Evolutionary conservation across 2,888 invertebrate species (phyloP).

Genomic region (Drosophila setosimentum): DNA sequence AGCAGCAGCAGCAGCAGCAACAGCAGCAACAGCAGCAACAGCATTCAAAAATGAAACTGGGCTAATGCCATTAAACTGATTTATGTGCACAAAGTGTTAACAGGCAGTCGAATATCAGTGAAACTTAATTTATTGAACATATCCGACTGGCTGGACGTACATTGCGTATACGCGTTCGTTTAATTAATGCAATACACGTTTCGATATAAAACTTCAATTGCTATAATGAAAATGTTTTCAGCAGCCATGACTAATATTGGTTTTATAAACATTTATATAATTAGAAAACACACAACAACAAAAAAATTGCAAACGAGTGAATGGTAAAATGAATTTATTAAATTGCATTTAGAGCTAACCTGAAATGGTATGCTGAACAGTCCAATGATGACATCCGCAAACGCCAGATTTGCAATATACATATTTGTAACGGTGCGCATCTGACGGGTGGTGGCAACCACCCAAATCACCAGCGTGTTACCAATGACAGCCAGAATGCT

Average conservation of each 20-base stretch:
- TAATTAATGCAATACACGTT: conserved; percentile 46
- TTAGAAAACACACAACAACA: conserved; percentile 31
- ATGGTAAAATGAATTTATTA: conserved; percentile 23
- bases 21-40: conserved; percentile 7
- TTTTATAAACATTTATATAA: conserved; percentile 44
- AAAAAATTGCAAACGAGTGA: conserved; percentile 12
- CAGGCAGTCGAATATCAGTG: conserved; percentile 45
- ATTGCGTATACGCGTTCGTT: conserved; percentile 58
- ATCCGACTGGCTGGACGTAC: conserved; percentile 7
- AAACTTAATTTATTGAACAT: conserved; percentile 60
- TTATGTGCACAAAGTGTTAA: conserved; percentile 69
- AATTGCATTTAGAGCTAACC: conserved; percentile 83
- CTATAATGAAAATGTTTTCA: conserved; percentile 40
- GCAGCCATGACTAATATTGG: conserved; percentile 22
- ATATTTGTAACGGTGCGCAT: conserved; percentile 95
- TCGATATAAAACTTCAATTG: conserved; percentile 40
- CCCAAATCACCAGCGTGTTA: conserved; percentile 94
- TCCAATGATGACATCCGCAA: conserved; percentile 94
- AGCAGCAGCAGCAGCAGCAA: conserved; percentile 6
- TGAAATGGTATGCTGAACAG: conserved; percentile 94
- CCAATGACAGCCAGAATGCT: conserved; percentile 93
- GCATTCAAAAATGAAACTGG: conserved; percentile 58
- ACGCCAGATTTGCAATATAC: conserved; percentile 93
- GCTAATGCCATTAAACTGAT: conserved; percentile 69
- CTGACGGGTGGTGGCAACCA: conserved; percentile 90